A percentile compares a stretch with the other conserved stretches of the same genome.
Conservation (phyloP, 2,888 invertebrate genomes). For the Sympetrum striolatum region DNA sequence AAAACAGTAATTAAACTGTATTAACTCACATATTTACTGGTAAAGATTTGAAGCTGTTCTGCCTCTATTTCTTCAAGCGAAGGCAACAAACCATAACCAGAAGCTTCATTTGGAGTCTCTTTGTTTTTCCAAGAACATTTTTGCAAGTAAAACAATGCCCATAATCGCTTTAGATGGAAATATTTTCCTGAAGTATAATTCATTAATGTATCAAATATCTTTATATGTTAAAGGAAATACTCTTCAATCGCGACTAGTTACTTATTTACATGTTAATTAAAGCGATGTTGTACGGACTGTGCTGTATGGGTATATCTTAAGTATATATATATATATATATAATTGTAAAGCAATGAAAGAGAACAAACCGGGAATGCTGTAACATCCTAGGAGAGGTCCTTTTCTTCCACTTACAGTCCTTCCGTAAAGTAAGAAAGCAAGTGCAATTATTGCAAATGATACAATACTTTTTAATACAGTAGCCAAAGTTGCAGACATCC, state of each 20-base stretch:
- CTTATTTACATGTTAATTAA: too few species aligned
- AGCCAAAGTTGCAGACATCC: neutral
- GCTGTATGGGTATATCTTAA: too few species aligned
- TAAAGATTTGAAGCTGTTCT: constrained; percentile 45
- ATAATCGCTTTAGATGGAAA: constrained; percentile 60
- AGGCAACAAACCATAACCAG: constrained; percentile 24
- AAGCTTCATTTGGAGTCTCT: neutral
- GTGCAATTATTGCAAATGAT: constrained; percentile 46
- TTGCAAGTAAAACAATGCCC: constrained; percentile 59
- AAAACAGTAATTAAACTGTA: neutral
- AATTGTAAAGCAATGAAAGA: constrained; percentile 33
- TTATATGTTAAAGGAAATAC: too few species aligned
- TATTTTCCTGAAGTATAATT: constrained; percentile 60
- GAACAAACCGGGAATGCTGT: constrained; percentile 50
- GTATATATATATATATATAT: too few species aligned
- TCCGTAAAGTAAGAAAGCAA: constrained; percentile 47
- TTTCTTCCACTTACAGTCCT: constrained; percentile 41
- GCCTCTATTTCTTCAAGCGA: constrained; percentile 46
- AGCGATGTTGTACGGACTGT: too few species aligned
- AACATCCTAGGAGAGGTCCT: constrained; percentile 46
- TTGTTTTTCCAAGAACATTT: constrained; percentile 56
- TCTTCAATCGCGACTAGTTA: too few species aligned
- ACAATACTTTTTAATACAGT: constrained; percentile 42
- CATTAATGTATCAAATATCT: too few species aligned
- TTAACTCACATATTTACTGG: constrained; percentile 40